Base-by-base conservation (phyloP, 64 coral and sea anemone genomes). In the Pocillopora damicornis region DNA sequence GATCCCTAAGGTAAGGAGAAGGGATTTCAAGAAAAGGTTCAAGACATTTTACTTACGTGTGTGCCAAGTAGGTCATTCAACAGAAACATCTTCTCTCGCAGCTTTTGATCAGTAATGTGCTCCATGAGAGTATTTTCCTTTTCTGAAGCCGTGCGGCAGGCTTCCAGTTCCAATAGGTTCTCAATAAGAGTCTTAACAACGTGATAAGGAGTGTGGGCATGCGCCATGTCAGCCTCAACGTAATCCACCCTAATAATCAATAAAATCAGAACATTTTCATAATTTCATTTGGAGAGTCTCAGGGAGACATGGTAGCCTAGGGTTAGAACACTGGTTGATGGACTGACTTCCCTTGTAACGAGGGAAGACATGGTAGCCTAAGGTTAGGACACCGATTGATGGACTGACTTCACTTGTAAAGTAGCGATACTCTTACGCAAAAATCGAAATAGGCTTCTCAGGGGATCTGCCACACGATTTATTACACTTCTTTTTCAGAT, bases 151-250 rank as follows among this genome's bases (percentile, higher is more conserved):
- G 90, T 95, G 18, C 89, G 88, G 74, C 90, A 95, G 5, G 83
- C 86, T 8, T 99, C 97, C 59, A 99, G 63, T 67, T 95, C 90
- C 63, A 99, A 86, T 59, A 99, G 59, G 37, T 92, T 95, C 23
- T 87, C 93, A 34, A 99, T 89, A 11, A 99, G 85, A 34, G 77
- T 95, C 86, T 99, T 90, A 0, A 99, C 97, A 22, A 99, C 85
- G 66, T 99, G 76, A 38, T 92, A 99, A 34, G 97, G 97, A 15
- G 93, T 99, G 59, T 99, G 97, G 25, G 93, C 97, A 93, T 99
- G 97, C 62, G 93, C 79, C 97, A 99, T 95, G 15, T 99, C 97
- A 17, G 97, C 97, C 57, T 99, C 97, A 18, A 99, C 97, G 68
- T 90, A 99, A 84, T 99, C 93, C 60, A 99, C 93, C 26, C 97